phyloP scores from a whole-genome alignment of 2,113 vertebrate species.

The Labeo rohita region DNA sequence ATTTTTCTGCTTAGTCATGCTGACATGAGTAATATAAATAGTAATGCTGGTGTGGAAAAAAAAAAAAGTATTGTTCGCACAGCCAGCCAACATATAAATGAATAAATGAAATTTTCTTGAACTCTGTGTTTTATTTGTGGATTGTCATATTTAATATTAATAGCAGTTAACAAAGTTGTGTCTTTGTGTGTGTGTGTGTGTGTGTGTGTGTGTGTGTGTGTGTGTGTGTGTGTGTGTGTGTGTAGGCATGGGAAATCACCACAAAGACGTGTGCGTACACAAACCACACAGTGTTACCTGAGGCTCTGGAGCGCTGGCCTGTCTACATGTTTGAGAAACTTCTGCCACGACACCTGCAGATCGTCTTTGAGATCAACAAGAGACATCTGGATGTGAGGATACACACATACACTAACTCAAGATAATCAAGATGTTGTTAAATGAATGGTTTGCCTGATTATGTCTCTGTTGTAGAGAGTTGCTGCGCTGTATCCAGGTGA shows the following conservation, averaged over 20 bases:
- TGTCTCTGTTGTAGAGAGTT: slow-evolving; percentile 69
- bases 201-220: too few species aligned
- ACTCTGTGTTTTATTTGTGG: too few species aligned
- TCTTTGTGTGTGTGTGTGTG: too few species aligned
- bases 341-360: slow-evolving; percentile 83
- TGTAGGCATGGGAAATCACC: slow-evolving; percentile 87
- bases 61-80: neutral
- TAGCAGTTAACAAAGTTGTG: too few species aligned
- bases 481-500: slow-evolving; percentile 81
- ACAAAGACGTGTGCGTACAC: slow-evolving; percentile 86
- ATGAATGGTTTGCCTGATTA: neutral
- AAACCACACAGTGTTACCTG: slow-evolving; percentile 87
- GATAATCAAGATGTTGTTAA: neutral
- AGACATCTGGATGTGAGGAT: slow-evolving; percentile 80
- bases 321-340: slow-evolving; percentile 85
- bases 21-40: neutral
- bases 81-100: neutral
- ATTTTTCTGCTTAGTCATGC: neutral
- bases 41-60: neutral
- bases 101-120: too few species aligned
- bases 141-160: too few species aligned
- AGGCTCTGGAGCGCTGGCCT: slow-evolving; percentile 88
- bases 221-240: neutral
- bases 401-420: too few species aligned
- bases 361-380: slow-evolving; percentile 85